Conservation (phyloP, 2,888 invertebrate species). For the Acanthosepion pharaonis region DNA sequence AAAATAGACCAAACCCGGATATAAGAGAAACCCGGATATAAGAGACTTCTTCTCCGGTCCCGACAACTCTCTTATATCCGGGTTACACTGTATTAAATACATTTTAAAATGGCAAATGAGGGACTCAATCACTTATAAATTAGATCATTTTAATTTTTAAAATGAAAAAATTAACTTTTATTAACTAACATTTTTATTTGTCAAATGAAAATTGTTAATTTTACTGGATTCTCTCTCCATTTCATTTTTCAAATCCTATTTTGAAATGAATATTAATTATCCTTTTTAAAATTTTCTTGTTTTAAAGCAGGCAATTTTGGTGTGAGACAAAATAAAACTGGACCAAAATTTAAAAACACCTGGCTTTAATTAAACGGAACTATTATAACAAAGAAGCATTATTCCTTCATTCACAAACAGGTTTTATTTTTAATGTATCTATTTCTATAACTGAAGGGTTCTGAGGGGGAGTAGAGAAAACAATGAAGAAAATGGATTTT, state of each 20-base stretch:
- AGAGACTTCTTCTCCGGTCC: too few species aligned
- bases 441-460: not conserved
- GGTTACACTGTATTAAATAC: too few species aligned
- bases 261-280: not conserved
- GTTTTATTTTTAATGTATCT: not conserved
- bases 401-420: not conserved
- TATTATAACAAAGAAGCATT: not conserved
- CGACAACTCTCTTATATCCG: too few species aligned
- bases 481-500: not conserved
- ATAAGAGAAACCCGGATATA: too few species aligned
- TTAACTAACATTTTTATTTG: not conserved
- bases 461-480: not conserved
- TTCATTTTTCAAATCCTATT: not conserved
- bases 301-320: not conserved
- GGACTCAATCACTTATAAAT: not conserved
- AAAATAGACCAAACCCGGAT: too few species aligned
- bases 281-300: not conserved
- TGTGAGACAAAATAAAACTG: not conserved
- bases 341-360: not conserved
- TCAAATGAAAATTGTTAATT: not conserved
- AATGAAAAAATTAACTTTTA: not conserved
- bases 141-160: too few species aligned
- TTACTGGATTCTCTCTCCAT: not conserved
- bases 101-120: not conserved
- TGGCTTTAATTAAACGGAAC: not conserved